phyloP scores from a whole-genome alignment of 2,888 invertebrate genomes.

The Brachylomia viminalis region DNA sequence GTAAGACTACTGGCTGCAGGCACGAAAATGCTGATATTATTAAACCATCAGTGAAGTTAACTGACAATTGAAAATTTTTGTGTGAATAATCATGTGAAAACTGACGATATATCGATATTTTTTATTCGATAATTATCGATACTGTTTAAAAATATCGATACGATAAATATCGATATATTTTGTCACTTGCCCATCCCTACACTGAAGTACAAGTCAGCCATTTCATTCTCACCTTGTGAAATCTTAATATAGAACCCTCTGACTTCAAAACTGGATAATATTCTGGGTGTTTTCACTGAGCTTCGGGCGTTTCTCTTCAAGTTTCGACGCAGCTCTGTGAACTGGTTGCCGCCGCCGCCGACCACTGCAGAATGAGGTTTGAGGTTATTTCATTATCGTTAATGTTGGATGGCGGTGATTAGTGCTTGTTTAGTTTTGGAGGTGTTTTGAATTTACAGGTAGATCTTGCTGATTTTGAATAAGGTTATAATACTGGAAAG shows the following conservation, averaged over 20 bases:
- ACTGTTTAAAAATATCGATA: no score
- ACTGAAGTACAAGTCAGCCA: slow-evolving; percentile 1
- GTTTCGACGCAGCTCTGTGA: slow-evolving; percentile 92
- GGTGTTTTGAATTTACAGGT: neutral
- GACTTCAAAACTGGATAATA: slow-evolving; percentile 91
- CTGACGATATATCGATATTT: no score
- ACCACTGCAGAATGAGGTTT: slow-evolving; percentile 83
- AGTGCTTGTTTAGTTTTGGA: slow-evolving; percentile 32
- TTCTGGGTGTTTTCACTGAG: slow-evolving; percentile 88
- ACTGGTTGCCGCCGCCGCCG: slow-evolving; percentile 93
- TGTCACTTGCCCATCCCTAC: no score
- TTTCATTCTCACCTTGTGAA: slow-evolving; percentile 84
- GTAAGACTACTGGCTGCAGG: no score
- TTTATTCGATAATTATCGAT: no score
- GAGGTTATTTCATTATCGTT: slow-evolving; percentile 41
- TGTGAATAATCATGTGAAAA: no score
- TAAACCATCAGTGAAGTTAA: no score
- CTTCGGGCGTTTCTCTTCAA: slow-evolving; percentile 90
- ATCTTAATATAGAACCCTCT: slow-evolving; percentile 92
- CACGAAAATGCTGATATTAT: no score
- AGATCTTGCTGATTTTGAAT: neutral
- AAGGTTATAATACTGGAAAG: neutral
- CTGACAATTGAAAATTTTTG: no score
- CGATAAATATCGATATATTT: no score
- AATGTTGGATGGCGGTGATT: slow-evolving; percentile 41